phyloP scores from a whole-genome alignment of 2,113 vertebrate genomes.

The Triplophysa siluroides region DNA sequence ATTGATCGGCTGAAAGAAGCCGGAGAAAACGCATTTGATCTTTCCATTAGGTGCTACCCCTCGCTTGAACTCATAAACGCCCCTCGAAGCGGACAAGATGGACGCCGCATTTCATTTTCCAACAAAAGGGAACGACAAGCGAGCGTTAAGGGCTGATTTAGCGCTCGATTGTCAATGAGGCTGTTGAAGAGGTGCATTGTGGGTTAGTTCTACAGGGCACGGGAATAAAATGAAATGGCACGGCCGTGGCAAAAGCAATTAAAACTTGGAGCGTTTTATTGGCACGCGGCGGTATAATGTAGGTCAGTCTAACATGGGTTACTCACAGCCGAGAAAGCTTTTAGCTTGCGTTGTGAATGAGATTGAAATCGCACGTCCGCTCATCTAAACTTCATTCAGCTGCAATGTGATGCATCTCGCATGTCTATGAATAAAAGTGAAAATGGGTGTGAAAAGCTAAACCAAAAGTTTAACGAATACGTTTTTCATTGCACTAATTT shows the following conservation, averaged over 20 bases:
- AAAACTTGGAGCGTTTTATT: slow-evolving; percentile 21
- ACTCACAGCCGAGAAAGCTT: neutral
- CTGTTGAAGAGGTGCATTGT: slow-evolving; percentile 36
- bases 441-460: neutral
- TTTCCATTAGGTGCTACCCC: slow-evolving; percentile 60
- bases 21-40: slow-evolving; percentile 58
- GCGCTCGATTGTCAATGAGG: slow-evolving; percentile 43
- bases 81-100: slow-evolving; percentile 42
- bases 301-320: neutral
- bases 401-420: neutral
- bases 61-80: slow-evolving; percentile 46
- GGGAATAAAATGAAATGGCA: slow-evolving; percentile 7
- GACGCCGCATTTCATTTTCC: neutral
- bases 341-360: neutral
- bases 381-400: too few species aligned
- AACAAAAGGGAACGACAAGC: neutral
- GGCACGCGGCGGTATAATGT: neutral
- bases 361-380: neutral
- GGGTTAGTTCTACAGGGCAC: neutral
- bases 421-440: slow-evolving; percentile 3
- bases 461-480: too few species aligned
- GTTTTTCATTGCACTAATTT: too few species aligned
- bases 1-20: slow-evolving; percentile 57
- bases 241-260: slow-evolving; percentile 24
- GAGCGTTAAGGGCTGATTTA: slow-evolving; percentile 1